Conservation (phyloP, 1,140 invertebrate genomes). For the Scaptomyza montana region DNA sequence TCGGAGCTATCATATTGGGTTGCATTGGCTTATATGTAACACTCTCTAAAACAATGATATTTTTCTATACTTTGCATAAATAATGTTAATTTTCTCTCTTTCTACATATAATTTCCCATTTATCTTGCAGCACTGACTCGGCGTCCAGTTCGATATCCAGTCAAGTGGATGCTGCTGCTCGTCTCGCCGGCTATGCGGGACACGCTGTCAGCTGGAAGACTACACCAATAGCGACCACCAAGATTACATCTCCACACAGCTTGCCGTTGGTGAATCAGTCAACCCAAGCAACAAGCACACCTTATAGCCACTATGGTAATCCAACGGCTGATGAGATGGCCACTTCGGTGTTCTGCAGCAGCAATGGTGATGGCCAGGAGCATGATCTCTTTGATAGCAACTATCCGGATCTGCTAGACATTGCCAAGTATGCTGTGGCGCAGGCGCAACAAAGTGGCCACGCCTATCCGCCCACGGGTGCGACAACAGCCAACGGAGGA, state of each 20-base stretch:
- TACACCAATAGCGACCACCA: slow-evolving; percentile 80
- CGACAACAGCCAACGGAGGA: slow-evolving; percentile 43
- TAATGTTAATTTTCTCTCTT: not conserved
- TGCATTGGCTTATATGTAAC: too few relatives aligned
- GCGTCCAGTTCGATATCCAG: slow-evolving; percentile 79
- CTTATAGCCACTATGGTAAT: slow-evolving; percentile 59
- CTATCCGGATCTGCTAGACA: slow-evolving; percentile 88
- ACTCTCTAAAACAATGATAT: too few relatives aligned
- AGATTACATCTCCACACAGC: slow-evolving; percentile 84
- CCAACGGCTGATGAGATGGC: slow-evolving; percentile 68
- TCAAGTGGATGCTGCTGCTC: slow-evolving; percentile 77
- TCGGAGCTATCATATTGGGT: too few relatives aligned
- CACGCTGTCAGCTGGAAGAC: slow-evolving; percentile 84
- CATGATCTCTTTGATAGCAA: slow-evolving; percentile 86
- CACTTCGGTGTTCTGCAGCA: slow-evolving; percentile 78
- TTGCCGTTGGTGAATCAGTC: slow-evolving; percentile 62
- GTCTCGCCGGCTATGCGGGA: slow-evolving; percentile 62
- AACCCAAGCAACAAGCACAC: slow-evolving; percentile 47
- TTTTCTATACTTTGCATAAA: too few relatives aligned
- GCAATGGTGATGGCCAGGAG: slow-evolving; percentile 84
- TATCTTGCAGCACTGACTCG: slow-evolving; percentile 59
- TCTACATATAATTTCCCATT: not conserved
- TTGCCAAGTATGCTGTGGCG: slow-evolving; percentile 85
- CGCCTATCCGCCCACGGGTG: slow-evolving; percentile 56
- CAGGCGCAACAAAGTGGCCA: slow-evolving; percentile 73